phyloP scores from a whole-genome alignment of 2,113 vertebrate genomes.

The Anolis carolinensis region DNA sequence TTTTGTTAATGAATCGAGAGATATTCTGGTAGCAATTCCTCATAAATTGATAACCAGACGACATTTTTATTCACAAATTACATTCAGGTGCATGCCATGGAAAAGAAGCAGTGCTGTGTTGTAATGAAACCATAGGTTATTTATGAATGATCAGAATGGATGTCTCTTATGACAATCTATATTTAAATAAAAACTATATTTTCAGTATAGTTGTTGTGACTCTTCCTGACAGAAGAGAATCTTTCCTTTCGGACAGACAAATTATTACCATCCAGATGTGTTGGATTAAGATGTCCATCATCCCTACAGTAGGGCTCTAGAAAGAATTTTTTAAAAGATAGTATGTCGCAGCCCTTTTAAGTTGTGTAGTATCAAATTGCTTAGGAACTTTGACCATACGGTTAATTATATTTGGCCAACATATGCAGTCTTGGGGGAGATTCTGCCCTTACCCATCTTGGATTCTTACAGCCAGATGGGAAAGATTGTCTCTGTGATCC shows the following conservation, averaged over 20 bases:
- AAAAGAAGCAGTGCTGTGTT: not conserved
- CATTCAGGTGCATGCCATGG: not conserved
- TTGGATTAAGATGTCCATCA: not conserved
- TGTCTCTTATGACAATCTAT: not conserved
- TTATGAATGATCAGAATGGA: not conserved
- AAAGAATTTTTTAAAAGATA: too few relatives aligned
- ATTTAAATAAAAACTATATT: not conserved
- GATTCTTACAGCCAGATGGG: too few relatives aligned
- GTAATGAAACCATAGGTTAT: not conserved
- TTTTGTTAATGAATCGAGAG: slow-evolving; percentile 59
- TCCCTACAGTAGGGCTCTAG: too few relatives aligned
- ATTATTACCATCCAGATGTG: not conserved
- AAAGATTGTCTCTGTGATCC: too few relatives aligned
- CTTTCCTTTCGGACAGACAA: not conserved
- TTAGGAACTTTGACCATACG: too few relatives aligned
- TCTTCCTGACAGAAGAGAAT: not conserved
- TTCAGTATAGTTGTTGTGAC: not conserved
- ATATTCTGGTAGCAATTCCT: slow-evolving; percentile 59
- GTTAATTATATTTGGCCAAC: too few relatives aligned
- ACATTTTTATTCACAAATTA: slow-evolving; percentile 17
- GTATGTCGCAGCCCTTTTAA: too few relatives aligned
- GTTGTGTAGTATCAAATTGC: too few relatives aligned
- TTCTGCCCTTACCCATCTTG: too few relatives aligned
- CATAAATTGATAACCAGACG: slow-evolving; percentile 35
- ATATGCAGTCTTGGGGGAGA: too few relatives aligned